Base-by-base conservation (phyloP, 2,797 vertebrate species). In the Halcyon leucocephala region DNA sequence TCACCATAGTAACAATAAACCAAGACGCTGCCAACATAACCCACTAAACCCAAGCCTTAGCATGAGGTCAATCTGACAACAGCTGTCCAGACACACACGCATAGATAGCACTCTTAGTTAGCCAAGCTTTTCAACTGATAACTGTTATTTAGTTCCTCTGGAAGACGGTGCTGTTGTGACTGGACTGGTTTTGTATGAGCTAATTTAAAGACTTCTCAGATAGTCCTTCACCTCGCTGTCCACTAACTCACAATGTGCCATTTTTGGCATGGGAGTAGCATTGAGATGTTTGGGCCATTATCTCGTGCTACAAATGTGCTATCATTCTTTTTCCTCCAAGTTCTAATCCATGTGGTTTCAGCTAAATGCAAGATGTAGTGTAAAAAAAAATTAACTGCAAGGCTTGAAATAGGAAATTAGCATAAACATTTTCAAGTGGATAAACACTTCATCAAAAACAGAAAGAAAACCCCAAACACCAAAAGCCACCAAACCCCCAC, bases 391-490 rank as follows among this genome's bases (percentile, higher is more conserved):
- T 5, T 10, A 85, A 55, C 42, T 46, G 67, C 12, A 28, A 49
- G 3, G 33, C 37, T 83, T 0, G 1, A 91, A 67, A 74, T 14
- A 73, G 2, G 4, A 78, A 89, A 94, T 81, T 10, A 81, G 6
- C 24, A 77, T 42, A 65, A 85, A 74, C 4, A 51, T 42, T 70
- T 89, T 62, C 2, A 91, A 58, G 51, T 33, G 16, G 62, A 66
- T 31, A 80, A 61, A 73, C 19, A 35, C 17, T 39, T 39, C n/a
- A 81, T 29, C 1, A 55, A 89, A 93, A 74, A 37, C 48, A 3
- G 7, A 10, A 29, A 26, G 52, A 62, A 52, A n/a, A 0, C 0
- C 0, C 0, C 4, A 14, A 29, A 6, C 49, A 52, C 26, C 49
- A 52, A 52, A 52, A 52, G 6, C 49, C 41, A n/a, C 41, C 14